Base-by-base conservation (phyloP, 2,113 vertebrate genomes). In the Scalopus aquaticus region DNA sequence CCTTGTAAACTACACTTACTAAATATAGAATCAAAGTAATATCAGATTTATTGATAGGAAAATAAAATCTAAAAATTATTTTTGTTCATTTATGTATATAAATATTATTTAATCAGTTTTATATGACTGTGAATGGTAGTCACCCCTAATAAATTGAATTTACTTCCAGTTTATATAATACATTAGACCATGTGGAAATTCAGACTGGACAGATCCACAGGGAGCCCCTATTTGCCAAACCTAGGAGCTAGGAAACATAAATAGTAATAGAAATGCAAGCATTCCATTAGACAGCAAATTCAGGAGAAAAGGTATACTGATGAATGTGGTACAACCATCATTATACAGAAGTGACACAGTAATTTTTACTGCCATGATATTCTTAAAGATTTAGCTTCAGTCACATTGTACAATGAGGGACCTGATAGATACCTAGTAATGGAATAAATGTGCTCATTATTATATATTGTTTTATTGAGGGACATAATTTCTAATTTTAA, bases 141-240 rank as follows among this genome's bases (percentile, higher is more conserved):
- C 16, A 70, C 3, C 35, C 60, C 74, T 58, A 86, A 26, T 20
- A 89, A 82, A 82, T 54, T 85, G 70, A 84, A 85, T 11, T 39
- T 62, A 30, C 10, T 32, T 90, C 58, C 24, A 84, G 84, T 90
- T 51, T 91, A 28, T 1, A 6, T 67, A 46, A 51, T 90, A 5
- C 2, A 6, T 51, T 90, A 81, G 32, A 1, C 10, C 2, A 65
- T 69, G 3, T 93, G 56, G n/a, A 13, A 70, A 30, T 88, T 64
- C 54, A 86, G 28, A 37, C 19, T 46, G 4, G 22, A 42, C 4
- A 70, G 28, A 46, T 16, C 39, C 30, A 67, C 32, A 51, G 9
- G 6, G 26, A 91, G 16, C 32, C 1, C 37, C 9, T 42, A 9
- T 5, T 0, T 72, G 9, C 6, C 9, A 65, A 88, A 37, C 2